A percentile compares a stretch with the other conserved stretches of the same genome.
Evolutionary conservation across 2,113 vertebrate genomes (phyloP).

Genomic region (Passer montanus): DNA sequence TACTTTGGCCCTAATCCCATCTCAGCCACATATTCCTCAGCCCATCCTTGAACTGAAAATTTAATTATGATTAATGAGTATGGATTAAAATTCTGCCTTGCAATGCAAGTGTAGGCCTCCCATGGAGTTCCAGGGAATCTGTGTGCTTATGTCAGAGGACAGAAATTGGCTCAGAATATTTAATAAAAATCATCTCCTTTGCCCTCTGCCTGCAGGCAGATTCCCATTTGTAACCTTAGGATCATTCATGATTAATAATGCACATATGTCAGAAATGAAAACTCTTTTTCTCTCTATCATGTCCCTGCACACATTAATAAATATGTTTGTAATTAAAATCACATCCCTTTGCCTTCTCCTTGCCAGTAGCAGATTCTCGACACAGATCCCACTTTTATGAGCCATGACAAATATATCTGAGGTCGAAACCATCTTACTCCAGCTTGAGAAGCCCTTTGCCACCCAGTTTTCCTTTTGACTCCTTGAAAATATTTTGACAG

Average conservation of each 20-base stretch:
- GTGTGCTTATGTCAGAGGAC: background rate
- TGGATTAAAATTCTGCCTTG: background rate
- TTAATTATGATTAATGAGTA: background rate
- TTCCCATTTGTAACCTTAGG: background rate
- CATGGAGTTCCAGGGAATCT: background rate
- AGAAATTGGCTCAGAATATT: constrained; percentile 5
- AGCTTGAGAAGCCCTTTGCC: background rate
- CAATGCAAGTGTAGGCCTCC: background rate
- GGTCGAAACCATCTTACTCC: constrained; percentile 15
- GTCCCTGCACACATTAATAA: background rate
- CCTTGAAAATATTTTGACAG: constrained; percentile 25
- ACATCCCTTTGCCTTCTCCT: background rate
- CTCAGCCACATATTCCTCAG: background rate
- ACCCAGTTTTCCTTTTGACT: background rate
- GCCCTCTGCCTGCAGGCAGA: background rate
- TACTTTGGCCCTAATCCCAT: background rate
- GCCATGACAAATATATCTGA: background rate
- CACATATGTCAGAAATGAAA: constrained; percentile 40
- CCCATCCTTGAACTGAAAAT: background rate
- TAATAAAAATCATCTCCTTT: constrained; percentile 7
- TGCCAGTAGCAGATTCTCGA: constrained; percentile 21
- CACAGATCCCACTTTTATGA: background rate
- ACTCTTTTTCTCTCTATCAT: background rate
- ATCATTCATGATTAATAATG: background rate
- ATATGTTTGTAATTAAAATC: constrained; percentile 36